Conservation (phyloP, 2,888 invertebrate species). For the Orchesellides sinensis region DNA sequence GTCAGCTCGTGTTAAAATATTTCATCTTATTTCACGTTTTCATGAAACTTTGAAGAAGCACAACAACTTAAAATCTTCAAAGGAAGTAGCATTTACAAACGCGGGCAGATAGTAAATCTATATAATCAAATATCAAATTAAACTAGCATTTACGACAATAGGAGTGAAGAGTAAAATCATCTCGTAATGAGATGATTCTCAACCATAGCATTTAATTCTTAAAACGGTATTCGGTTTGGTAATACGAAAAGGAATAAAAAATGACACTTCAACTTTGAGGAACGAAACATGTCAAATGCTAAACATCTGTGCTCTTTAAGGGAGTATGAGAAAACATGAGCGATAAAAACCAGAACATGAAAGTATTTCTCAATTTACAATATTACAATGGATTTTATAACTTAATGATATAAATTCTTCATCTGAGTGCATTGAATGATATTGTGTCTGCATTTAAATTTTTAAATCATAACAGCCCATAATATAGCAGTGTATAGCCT, state of each 20-base stretch:
- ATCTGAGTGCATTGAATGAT: neutral
- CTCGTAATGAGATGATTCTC: neutral
- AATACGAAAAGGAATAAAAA: no score
- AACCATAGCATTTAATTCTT: no score
- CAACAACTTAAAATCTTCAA: no score
- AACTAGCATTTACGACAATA: no score
- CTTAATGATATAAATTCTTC: constrained; percentile 52
- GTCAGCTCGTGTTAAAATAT: no score
- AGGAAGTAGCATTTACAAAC: no score
- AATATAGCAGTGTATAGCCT: neutral
- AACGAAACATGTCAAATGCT: no score
- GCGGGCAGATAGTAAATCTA: constrained; percentile 42
- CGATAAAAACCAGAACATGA: constrained; percentile 46
- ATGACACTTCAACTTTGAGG: no score
- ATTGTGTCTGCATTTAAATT: neutral
- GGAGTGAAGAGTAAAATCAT: no score
- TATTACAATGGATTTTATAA: constrained; percentile 44
- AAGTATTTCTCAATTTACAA: constrained; percentile 30
- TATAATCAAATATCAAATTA: constrained; percentile 43
- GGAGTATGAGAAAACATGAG: constrained; percentile 1
- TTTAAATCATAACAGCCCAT: neutral
- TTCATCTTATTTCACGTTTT: no score
- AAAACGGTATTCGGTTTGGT: no score
- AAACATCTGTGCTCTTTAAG: neutral
- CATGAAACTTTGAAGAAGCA: no score